Percentiles rank a stretch among this genome's conserved stretches.
These are phyloP conservation scores for Hemibagrus guttatus DNA, from an alignment of 2,797 vertebrate species.

Conservation along the genomic window DNA sequence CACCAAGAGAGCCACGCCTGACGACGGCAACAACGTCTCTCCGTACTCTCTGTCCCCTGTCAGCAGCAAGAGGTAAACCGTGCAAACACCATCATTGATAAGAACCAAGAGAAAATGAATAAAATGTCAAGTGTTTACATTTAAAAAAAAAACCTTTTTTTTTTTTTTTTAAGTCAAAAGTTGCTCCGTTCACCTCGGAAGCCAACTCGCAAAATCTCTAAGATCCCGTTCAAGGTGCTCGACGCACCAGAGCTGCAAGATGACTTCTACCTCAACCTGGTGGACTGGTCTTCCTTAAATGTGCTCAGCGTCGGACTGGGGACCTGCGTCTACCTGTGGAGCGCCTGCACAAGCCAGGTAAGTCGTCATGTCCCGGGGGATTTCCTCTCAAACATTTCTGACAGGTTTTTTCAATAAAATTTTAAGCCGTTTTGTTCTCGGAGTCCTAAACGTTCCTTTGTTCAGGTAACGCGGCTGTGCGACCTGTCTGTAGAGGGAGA, in stretches of 20 bases:
- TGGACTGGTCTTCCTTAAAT: constrained; percentile 98
- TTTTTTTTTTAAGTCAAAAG: constrained; percentile 83
- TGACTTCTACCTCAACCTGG: constrained; percentile 98
- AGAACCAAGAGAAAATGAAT: neutral
- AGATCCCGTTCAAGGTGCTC: constrained; percentile 98
- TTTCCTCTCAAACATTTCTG: too few species aligned
- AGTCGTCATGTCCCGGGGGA: neutral
- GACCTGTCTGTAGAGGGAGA: constrained; percentile 98
- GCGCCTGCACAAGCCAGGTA: constrained; percentile 98
- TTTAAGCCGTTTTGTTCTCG: too few species aligned
- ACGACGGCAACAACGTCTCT: constrained; percentile 94
- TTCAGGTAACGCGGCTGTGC: constrained; percentile 92
- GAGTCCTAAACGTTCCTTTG: neutral
- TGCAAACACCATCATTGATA: too few species aligned
- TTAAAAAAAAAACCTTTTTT: too few species aligned
- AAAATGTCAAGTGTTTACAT: neutral
- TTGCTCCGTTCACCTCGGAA: constrained; percentile 93
- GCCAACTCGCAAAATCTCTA: constrained; percentile 96
- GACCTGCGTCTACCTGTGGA: constrained; percentile 98
- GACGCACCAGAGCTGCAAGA: constrained; percentile 97
- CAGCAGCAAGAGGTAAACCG: constrained; percentile 93
- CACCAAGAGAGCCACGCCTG: constrained; percentile 89
- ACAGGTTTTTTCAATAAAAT: too few species aligned
- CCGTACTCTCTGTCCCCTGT: constrained; percentile 96
- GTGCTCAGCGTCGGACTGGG: constrained; percentile 97